Evolutionary conservation across 2,113 vertebrate species (phyloP).

Genomic region (Strigops habroptila): DNA sequence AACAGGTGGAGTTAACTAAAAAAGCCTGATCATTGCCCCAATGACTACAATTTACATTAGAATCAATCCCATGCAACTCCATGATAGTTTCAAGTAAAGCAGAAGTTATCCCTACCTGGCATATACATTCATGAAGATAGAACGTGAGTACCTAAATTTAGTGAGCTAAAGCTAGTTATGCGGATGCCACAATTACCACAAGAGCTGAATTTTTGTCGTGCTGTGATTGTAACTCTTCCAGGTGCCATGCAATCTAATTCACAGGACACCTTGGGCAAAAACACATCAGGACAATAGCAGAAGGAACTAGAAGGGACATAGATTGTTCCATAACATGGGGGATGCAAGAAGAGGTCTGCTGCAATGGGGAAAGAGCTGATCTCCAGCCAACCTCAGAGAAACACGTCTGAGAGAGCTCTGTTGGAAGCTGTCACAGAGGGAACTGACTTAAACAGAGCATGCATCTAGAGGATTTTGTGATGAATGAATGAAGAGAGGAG

Average conservation of each 20-base stretch:
- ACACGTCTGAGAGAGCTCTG: not conserved
- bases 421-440: not conserved
- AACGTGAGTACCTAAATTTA: not conserved
- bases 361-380: not conserved
- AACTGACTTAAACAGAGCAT: not conserved
- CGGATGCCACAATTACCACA: not conserved
- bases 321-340: rapidly evolving
- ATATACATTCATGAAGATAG: not conserved
- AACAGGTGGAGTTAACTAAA: constrained; percentile 22
- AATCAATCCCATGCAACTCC: not conserved
- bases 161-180: not conserved
- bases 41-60: not conserved
- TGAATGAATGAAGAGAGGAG: not conserved
- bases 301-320: not conserved
- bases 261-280: not conserved
- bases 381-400: not conserved
- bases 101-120: not conserved
- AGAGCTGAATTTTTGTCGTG: not conserved
- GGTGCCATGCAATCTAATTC: not conserved
- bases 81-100: not conserved
- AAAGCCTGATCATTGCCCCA: not conserved
- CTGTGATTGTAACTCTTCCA: not conserved
- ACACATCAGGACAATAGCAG: not conserved
- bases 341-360: not conserved
- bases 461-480: not conserved